Percentiles rank a stretch among this genome's conserved stretches.
Evolutionary conservation across 37 sponge, comb jelly and placozoan species (phyloP).

Genomic region (Cladorhizidae sp.): DNA sequence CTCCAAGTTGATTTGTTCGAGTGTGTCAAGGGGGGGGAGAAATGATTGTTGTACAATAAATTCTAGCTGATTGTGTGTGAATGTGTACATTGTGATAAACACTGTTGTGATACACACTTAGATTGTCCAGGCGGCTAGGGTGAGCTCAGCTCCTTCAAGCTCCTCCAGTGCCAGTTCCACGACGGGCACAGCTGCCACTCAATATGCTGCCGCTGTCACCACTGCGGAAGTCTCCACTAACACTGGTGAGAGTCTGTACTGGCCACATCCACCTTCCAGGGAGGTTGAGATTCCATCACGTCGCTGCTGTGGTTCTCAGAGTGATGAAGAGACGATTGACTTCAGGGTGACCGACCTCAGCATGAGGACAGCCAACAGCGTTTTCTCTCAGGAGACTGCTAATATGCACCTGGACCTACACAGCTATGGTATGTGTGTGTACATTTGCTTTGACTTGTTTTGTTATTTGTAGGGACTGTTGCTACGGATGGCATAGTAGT

Average conservation of each 20-base stretch:
- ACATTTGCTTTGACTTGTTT: not conserved
- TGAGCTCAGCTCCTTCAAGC: too few relatives aligned
- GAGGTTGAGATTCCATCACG: not conserved
- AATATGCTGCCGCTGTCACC: not conserved
- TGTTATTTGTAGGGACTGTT: not conserved
- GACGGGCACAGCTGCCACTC: not conserved
- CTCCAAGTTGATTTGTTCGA: too few relatives aligned
- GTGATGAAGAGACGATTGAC: not conserved
- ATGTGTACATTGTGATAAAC: too few relatives aligned
- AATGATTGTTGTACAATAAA: too few relatives aligned
- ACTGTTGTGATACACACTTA: too few relatives aligned
- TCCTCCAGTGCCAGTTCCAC: too few relatives aligned
- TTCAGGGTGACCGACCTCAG: not conserved
- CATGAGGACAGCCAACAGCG: constrained; percentile 11
- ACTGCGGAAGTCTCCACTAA: constrained; percentile 29
- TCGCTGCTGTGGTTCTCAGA: not conserved
- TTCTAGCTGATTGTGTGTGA: too few relatives aligned
- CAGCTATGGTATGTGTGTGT: constrained; percentile 18
- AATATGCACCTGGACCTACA: constrained; percentile 31
- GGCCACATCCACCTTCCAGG: constrained; percentile 1
- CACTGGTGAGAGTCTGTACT: constrained; percentile 25
- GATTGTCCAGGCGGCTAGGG: too few relatives aligned
- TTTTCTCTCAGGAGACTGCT: not conserved
- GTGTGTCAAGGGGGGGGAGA: too few relatives aligned
- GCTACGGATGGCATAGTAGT: too few relatives aligned